Conservation (phyloP, 2,888 invertebrate genomes). For the Chymomyza caudatula region DNA sequence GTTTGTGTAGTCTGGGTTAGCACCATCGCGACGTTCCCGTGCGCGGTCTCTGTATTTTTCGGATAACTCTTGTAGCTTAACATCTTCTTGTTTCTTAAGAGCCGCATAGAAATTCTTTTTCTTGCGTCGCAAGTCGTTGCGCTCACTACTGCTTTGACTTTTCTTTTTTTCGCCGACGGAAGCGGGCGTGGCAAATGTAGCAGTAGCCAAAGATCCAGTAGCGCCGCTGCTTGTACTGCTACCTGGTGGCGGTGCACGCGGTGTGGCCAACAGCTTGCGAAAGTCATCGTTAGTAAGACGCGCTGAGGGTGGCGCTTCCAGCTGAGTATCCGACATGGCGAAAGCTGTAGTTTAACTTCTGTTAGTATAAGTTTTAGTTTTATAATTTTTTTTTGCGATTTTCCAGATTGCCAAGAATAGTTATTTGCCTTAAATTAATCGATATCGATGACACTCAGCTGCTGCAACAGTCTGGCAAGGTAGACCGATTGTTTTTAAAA, state of each 20-base stretch:
- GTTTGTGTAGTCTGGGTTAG: conserved; percentile 87
- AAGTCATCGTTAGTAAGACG: conserved; percentile 98
- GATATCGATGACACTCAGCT: neutral
- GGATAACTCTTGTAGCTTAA: conserved; percentile 94
- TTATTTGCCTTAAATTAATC: neutral
- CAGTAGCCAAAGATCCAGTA: conserved; percentile 61
- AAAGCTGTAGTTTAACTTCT: neutral
- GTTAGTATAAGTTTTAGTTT: neutral
- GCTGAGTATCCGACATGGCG: conserved; percentile 62
- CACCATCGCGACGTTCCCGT: conserved; percentile 92
- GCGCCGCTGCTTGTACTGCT: conserved; percentile 34
- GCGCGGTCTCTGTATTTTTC: conserved; percentile 96
- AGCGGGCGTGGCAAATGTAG: conserved; percentile 61
- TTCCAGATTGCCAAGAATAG: neutral
- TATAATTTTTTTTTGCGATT: neutral
- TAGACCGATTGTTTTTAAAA: neutral
- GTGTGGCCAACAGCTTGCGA: conserved; percentile 96
- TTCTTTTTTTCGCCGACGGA: conserved; percentile 66
- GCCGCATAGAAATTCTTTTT: conserved; percentile 97
- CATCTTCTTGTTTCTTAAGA: conserved; percentile 96
- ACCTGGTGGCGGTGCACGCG: conserved; percentile 83
- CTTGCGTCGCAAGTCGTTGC: conserved; percentile 91
- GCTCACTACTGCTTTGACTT: conserved; percentile 78
- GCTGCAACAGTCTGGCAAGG: neutral
- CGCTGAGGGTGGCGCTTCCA: conserved; percentile 82